phyloP scores from a whole-genome alignment of 2,797 vertebrate species.

The Cyprinodon diabolis region DNA sequence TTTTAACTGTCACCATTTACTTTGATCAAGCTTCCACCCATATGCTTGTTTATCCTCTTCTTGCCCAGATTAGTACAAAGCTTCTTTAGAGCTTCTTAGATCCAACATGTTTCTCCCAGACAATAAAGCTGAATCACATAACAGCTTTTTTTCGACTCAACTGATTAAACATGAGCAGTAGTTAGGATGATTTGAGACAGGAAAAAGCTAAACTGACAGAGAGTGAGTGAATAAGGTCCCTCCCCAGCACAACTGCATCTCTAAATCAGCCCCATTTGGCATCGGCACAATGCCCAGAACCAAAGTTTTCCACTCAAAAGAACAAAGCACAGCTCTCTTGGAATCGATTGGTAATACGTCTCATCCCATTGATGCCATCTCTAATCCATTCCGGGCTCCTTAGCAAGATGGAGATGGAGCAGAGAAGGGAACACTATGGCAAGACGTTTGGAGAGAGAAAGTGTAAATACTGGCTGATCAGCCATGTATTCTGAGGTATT shows the following conservation, averaged over 20 bases:
- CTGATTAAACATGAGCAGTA: constrained; percentile 72
- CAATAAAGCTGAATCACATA: constrained; percentile 67
- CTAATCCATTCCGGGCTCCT: constrained; percentile 83
- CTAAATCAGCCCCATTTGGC: constrained; percentile 69
- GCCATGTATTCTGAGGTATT: constrained; percentile 77
- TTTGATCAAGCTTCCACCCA: constrained; percentile 76
- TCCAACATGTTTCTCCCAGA: constrained; percentile 64
- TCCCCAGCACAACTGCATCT: constrained; percentile 61
- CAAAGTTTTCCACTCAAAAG: constrained; percentile 76
- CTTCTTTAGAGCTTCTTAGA: constrained; percentile 75
- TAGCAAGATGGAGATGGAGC: constrained; percentile 69
- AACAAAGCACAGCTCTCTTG: constrained; percentile 76
- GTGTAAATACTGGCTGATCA: constrained; percentile 72
- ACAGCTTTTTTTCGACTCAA: constrained; percentile 69
- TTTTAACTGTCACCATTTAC: constrained; percentile 74
- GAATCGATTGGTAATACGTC: constrained; percentile 86
- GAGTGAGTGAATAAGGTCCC: constrained; percentile 31
- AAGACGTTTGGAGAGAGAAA: constrained; percentile 49
- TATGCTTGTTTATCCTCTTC: constrained; percentile 78
- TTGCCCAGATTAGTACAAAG: constrained; percentile 73
- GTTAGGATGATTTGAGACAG: constrained; percentile 60
- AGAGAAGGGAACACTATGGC: constrained; percentile 57
- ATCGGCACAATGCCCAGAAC: constrained; percentile 62
- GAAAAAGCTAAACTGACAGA: constrained; percentile 35
- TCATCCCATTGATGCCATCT: constrained; percentile 83